These are phyloP conservation scores for Rhopalosiphum maidis DNA, from an alignment of 1,140 invertebrate genomes.

Conservation along the genomic window DNA sequence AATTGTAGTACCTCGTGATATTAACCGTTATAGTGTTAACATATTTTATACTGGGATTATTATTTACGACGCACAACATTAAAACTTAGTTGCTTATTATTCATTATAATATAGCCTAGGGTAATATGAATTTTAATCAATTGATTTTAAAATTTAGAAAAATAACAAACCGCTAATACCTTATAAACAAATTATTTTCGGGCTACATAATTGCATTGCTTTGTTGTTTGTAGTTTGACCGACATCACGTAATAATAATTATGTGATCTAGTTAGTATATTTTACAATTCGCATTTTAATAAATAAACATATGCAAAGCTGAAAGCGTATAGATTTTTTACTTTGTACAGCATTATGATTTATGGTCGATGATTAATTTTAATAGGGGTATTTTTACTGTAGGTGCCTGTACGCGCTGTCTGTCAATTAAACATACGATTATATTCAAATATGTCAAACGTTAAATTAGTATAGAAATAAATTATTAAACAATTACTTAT, in stretches of 20 bases:
- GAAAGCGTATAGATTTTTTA: too few relatives aligned
- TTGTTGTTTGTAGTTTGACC: not conserved
- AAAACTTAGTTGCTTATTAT: not conserved
- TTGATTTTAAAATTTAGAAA: not conserved
- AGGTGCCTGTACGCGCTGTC: too few relatives aligned
- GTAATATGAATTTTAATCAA: not conserved
- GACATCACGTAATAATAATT: not conserved
- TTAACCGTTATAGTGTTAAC: conserved; percentile 5
- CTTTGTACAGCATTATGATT: too few relatives aligned
- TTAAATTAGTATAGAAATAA: not conserved
- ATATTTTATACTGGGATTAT: not conserved
- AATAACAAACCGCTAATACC: not conserved
- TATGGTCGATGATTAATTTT: too few relatives aligned
- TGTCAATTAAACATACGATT: too few relatives aligned
- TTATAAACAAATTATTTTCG: not conserved
- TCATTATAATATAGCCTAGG: not conserved
- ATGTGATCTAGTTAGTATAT: not conserved
- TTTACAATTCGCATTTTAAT: not conserved
- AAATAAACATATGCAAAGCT: too few relatives aligned
- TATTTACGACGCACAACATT: not conserved
- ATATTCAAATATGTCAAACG: too few relatives aligned
- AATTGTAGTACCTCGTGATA: not conserved
- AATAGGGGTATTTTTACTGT: too few relatives aligned
- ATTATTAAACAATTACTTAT: not conserved
- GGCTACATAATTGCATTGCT: not conserved